Evolutionary conservation across 1,140 invertebrate genomes (phyloP), one percentile per base, ranked within the genome.

Genomic region (Orius insidiosus): DNA sequence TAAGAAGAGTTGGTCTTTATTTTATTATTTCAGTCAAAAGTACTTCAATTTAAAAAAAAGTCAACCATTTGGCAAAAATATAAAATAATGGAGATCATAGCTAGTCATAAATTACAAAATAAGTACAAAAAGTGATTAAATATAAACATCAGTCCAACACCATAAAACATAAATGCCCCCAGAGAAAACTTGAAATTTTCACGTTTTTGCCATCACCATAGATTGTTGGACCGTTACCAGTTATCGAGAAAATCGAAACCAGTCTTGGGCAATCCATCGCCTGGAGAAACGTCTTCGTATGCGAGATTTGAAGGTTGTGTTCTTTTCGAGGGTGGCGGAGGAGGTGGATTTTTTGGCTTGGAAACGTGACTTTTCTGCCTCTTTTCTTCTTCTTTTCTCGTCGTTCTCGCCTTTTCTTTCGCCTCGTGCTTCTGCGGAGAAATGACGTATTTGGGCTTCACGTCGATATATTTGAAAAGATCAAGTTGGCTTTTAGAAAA

Each of bases 401-500:
- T n/a, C 11, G 41, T 43, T 19, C 10, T 40, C 16, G n/a, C 16
- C 41, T 31, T 45, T 52, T 44, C 46, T 53, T 34, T 49, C 47
- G 31, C 40, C 33, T 24, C 24, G 24, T 24, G 7, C 7, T 24
- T 24, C 24, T 24, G 24, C 6, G 52, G 51, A 10, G 48, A 44
- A 41, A 38, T 47, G 10, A 13, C 30, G 1, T 43, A 33, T 34
- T 49, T 47, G n/a, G 30, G 46, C 11, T 48, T 52, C 35, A 43
- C 44, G 9, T 48, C 36, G 3, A 51, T 30, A 38, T 52, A 40
- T n/a, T 47, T 52, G 41, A 52, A 55, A 1, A 83, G 59, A 62
- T 83, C 76, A 52, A 81, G 68, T 58, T 85, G 81, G 19, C 80
- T 84, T 55, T 72, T 72, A 0, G 80, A 83, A 61, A 79, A 76